These are phyloP conservation scores for Poeciliopsis retropinna DNA, from an alignment of 2,113 vertebrate genomes.

Conservation along the genomic window DNA sequence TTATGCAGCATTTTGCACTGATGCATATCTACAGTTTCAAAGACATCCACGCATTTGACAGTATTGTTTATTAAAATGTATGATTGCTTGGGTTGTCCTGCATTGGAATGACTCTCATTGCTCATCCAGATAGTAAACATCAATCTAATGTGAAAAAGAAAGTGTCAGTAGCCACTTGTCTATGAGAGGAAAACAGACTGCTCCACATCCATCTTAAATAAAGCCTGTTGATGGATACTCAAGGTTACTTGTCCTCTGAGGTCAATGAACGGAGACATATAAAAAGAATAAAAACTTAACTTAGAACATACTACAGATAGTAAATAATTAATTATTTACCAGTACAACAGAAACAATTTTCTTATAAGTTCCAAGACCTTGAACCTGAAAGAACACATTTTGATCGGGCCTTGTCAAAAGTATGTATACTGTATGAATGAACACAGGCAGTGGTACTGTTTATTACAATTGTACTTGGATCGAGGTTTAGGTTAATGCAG, in stretches of 20 bases:
- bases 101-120: slow-evolving; percentile 66
- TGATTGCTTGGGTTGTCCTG: slow-evolving; percentile 63
- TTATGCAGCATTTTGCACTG: slow-evolving; percentile 65
- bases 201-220: slow-evolving; percentile 38
- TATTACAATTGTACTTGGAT: no score
- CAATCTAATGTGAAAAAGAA: slow-evolving; percentile 54
- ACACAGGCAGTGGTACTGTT: no score
- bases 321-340: no score
- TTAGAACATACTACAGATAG: no score
- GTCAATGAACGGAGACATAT: slow-evolving; percentile 19
- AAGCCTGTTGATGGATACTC: slow-evolving; percentile 16
- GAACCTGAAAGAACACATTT: no score
- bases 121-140: slow-evolving; percentile 66
- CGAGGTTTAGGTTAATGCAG: no score
- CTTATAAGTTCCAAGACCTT: no score
- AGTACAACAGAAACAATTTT: no score
- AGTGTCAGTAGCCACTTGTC: slow-evolving; percentile 52
- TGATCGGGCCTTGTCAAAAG: no score
- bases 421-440: no score
- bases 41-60: slow-evolving; percentile 73
- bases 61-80: slow-evolving; percentile 74
- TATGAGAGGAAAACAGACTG: slow-evolving; percentile 39
- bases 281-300: not conserved
- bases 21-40: slow-evolving; percentile 72
- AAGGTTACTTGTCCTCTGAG: slow-evolving; percentile 28